A percentile compares a stretch with the other conserved stretches of the same genome.
Conservation (phyloP, 2,113 vertebrate species). For the Glaucomys volans region DNA sequence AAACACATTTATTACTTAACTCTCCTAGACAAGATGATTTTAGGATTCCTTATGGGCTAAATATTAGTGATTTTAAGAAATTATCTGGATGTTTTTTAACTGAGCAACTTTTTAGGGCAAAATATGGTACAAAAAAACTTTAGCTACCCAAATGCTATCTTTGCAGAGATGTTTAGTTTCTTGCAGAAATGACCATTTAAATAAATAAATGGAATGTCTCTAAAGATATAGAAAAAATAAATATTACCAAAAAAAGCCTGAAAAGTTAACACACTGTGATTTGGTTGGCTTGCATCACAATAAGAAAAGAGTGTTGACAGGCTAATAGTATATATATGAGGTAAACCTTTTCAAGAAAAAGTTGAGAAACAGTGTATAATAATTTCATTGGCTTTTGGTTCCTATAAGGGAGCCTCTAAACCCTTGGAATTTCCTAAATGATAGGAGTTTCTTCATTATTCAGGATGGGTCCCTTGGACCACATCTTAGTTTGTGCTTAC, state of each 20-base stretch:
- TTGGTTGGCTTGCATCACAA: neutral
- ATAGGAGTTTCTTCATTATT: neutral
- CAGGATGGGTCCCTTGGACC: neutral
- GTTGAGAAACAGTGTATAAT: neutral
- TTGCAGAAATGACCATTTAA: neutral
- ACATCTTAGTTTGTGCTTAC: neutral
- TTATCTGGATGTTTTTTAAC: slow-evolving; percentile 17
- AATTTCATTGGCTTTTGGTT: neutral
- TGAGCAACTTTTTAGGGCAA: slow-evolving; percentile 23
- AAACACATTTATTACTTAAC: slow-evolving; percentile 11
- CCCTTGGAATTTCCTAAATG: neutral
- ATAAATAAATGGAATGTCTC: neutral
- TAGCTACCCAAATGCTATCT: neutral
- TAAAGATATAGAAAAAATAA: neutral
- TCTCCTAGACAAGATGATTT: slow-evolving; percentile 33
- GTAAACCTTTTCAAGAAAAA: slow-evolving; percentile 30
- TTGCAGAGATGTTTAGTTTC: slow-evolving; percentile 30
- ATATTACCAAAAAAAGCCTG: neutral
- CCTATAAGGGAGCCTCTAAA: neutral
- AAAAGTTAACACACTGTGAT: neutral
- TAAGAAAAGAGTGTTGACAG: neutral
- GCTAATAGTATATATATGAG: neutral
- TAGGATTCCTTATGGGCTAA: neutral
- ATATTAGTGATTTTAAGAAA: neutral
- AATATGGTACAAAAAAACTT: neutral